Conservation (phyloP, 1,140 invertebrate species). For the Drosophila nannoptera region DNA sequence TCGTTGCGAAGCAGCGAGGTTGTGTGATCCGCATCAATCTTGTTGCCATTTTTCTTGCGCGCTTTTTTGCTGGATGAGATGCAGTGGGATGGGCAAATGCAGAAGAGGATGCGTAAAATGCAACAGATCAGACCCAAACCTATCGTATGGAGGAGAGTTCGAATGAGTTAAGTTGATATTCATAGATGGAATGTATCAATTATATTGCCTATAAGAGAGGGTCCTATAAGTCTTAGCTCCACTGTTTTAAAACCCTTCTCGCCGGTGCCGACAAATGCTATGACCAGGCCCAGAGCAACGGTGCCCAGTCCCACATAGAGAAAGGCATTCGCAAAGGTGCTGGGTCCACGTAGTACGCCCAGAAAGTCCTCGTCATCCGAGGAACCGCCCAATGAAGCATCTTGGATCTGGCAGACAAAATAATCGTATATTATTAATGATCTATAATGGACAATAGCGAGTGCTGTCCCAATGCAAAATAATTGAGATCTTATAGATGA, state of each 20-base stretch:
- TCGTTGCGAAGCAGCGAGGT: conserved; percentile 76
- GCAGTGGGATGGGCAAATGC: conserved; percentile 82
- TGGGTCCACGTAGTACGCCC: conserved; percentile 81
- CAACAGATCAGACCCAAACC: conserved; percentile 82
- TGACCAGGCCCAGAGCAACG: conserved; percentile 89
- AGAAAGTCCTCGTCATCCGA: conserved; percentile 80
- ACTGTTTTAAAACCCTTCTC: conserved; percentile 93
- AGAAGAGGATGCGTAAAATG: conserved; percentile 82
- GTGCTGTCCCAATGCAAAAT: conserved; percentile 5
- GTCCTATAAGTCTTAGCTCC: conserved; percentile 90
- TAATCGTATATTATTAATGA: conserved; percentile 1
- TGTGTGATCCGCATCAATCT: conserved; percentile 78
- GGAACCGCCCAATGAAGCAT: conserved; percentile 78
- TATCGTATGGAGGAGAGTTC: conserved; percentile 8
- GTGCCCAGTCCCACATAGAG: conserved; percentile 91
- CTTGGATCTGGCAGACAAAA: conserved; percentile 68
- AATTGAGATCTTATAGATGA: background rate
- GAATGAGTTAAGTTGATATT: background rate
- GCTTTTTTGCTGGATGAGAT: conserved; percentile 76
- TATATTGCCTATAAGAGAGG: conserved; percentile 83
- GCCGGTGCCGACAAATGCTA: conserved; percentile 92
- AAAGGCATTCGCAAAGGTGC: conserved; percentile 86
- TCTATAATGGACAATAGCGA: background rate
- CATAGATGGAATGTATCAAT: background rate
- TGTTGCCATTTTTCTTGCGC: conserved; percentile 76